Conservation (phyloP, 64 coral and sea anemone genomes). For the Acropora yongei region DNA sequence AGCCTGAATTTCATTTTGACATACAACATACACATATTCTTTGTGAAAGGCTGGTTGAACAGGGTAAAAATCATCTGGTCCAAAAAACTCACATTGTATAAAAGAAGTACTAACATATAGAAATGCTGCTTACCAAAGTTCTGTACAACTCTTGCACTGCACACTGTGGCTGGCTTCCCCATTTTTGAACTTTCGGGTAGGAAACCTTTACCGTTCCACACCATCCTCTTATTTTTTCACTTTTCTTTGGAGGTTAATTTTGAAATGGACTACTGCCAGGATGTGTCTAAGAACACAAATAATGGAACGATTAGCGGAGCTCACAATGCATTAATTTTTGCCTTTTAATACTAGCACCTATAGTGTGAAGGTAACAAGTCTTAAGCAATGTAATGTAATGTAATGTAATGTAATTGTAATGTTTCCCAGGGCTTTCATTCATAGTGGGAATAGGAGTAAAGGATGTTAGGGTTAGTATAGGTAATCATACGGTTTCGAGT, state of each 20-base stretch:
- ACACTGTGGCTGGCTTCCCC: background rate
- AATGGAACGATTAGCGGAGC: background rate
- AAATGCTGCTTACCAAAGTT: conserved; percentile 2
- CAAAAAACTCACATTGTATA: background rate
- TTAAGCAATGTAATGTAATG: too few species aligned
- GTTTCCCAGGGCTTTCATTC: too few species aligned
- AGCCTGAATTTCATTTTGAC: background rate
- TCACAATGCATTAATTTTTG: background rate
- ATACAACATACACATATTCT: too few species aligned
- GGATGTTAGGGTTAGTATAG: too few species aligned
- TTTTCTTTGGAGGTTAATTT: background rate
- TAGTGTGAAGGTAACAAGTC: background rate
- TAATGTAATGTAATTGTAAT: too few species aligned
- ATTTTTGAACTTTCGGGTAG: background rate
- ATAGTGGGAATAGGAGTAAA: too few species aligned
- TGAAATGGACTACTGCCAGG: background rate
- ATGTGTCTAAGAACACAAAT: background rate
- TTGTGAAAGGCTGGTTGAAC: too few species aligned
- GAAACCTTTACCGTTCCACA: background rate
- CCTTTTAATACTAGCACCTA: background rate
- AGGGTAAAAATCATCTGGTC: background rate
- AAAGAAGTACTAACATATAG: background rate
- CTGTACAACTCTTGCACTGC: background rate
- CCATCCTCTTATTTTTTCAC: background rate
- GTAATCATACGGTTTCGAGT: too few species aligned